Base-by-base conservation (phyloP, 2,888 invertebrate genomes). In the Dione juno region DNA sequence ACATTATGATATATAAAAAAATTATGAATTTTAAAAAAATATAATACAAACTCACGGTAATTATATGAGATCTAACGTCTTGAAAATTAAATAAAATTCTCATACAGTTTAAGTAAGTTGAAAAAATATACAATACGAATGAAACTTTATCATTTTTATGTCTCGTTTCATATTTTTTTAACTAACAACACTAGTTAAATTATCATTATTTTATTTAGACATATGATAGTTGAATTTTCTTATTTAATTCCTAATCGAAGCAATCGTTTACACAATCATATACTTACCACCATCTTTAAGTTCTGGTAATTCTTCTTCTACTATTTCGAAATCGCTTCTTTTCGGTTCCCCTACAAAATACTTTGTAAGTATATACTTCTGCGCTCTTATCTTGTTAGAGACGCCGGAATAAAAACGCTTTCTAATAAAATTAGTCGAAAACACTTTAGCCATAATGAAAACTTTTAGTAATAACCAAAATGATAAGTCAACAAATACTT, bases 341-440 rank as follows among this genome's bases (percentile, higher is more conserved):
- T 95, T 95, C 3, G 96, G 96, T 79, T 94, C 93, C 0, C 96
- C 96, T 76, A 94, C 89, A 81, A 96, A 96, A 78, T 94, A 91
- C 78, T 95, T 95, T 0, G 89, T 94, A 14, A 96, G 84, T 19
- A 96, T 92, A 88, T 95, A 96, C 84, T 95, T 95, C 81, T 94
- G 95, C 3, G 94, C 94, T 74, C 88, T 92, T 41, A 95, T 85
- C 88, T 83, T 88, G 53, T 75, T 77, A 41, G 77, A 69, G 16
- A 74, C 73, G 65, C 78, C 81, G 41, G 91, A 89, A 77, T 89
- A 89, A 66, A 83, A 80, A 8, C 89, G 86, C 73, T 78, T 84
- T 3, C 79, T 68, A 35, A 74, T 64, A 35, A 79, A 59, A 61
- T 59, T 67, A 1, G 65, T 52, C 11, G 57, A 63, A 35, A 64